Conservation (phyloP, 2,797 vertebrate genomes). For the Spea hammondii region DNA sequence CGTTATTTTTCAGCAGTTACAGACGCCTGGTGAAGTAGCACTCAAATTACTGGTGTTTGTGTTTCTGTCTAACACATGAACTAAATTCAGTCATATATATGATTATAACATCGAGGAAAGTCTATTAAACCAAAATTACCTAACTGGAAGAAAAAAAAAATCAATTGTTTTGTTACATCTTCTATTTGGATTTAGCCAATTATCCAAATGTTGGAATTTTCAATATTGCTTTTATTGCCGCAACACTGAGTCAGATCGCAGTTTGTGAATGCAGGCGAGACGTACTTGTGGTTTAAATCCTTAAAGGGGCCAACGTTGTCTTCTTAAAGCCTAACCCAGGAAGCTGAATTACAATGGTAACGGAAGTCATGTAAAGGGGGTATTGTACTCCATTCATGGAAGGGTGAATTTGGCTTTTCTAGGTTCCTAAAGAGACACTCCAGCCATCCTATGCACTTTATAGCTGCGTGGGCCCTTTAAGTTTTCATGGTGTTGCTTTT, state of each 20-base stretch:
- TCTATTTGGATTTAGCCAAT: conserved; percentile 48
- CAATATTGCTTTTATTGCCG: conserved; percentile 36
- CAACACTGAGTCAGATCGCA: conserved; percentile 11
- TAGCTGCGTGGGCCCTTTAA: too few species aligned
- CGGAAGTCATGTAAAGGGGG: too few species aligned
- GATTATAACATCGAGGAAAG: conserved; percentile 39
- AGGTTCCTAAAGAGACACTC: too few species aligned
- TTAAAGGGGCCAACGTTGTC: not conserved
- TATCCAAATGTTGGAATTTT: conserved; percentile 49
- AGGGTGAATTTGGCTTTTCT: too few species aligned
- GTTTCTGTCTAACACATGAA: conserved; percentile 17
- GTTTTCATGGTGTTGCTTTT: too few species aligned
- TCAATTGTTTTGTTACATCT: conserved; percentile 30
- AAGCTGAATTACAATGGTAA: too few species aligned
- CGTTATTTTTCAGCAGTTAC: not conserved
- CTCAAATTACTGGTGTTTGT: conserved; percentile 36
- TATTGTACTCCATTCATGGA: too few species aligned
- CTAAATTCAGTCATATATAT: conserved; percentile 24
- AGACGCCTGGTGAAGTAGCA: conserved; percentile 2
- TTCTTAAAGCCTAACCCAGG: too few species aligned
- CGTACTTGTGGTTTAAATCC: not conserved
- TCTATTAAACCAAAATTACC: conserved; percentile 46
- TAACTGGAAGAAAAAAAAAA: conserved; percentile 35
- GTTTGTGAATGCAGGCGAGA: conserved; percentile 2
- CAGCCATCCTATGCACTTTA: too few species aligned